A percentile compares a stretch with the other conserved stretches of the same genome.
These are phyloP conservation scores for Morbakka virulenta DNA, from an alignment of 30 jellyfish, hydroid and myxozoan species.

Conservation along the genomic window DNA sequence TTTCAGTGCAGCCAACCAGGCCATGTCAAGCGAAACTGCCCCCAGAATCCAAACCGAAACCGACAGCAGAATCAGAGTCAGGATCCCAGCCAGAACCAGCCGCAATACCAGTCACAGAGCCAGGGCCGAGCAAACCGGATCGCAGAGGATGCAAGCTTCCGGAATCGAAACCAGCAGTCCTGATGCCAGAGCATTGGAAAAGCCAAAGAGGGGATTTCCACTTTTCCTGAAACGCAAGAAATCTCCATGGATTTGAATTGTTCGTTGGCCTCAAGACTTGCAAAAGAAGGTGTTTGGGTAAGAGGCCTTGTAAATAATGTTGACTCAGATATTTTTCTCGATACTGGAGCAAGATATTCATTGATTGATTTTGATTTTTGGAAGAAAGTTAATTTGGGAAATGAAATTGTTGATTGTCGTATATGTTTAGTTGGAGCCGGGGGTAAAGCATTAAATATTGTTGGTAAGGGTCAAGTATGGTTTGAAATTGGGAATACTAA, in stretches of 20 bases:
- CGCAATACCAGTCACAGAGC: no score
- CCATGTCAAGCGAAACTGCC: slow-evolving; percentile 24
- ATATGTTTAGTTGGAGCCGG: slow-evolving; percentile 18
- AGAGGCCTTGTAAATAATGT: slow-evolving; percentile 17
- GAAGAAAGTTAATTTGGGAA: background rate
- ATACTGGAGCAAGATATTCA: slow-evolving; percentile 26
- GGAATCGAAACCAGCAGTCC: no score
- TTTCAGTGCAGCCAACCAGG: slow-evolving; percentile 25
- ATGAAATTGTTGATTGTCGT: background rate
- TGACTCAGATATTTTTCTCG: slow-evolving; percentile 23
- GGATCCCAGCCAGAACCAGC: no score
- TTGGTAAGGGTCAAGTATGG: slow-evolving; percentile 8
- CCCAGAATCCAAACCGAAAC: background rate
- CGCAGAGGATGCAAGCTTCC: no score
- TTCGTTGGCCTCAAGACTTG: background rate
- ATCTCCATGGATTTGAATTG: background rate
- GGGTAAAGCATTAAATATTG: background rate
- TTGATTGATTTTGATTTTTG: slow-evolving; percentile 30
- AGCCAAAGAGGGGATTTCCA: slow-evolving; percentile 10
- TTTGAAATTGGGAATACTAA: background rate
- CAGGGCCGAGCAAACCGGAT: no score
- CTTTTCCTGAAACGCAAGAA: background rate
- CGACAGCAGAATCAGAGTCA: slow-evolving; percentile 8
- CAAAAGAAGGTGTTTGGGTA: slow-evolving; percentile 41
- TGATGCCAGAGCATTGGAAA: background rate